Evolutionary conservation across 2,888 invertebrate species (phyloP).

Genomic region (Eupithecia subumbrata): DNA sequence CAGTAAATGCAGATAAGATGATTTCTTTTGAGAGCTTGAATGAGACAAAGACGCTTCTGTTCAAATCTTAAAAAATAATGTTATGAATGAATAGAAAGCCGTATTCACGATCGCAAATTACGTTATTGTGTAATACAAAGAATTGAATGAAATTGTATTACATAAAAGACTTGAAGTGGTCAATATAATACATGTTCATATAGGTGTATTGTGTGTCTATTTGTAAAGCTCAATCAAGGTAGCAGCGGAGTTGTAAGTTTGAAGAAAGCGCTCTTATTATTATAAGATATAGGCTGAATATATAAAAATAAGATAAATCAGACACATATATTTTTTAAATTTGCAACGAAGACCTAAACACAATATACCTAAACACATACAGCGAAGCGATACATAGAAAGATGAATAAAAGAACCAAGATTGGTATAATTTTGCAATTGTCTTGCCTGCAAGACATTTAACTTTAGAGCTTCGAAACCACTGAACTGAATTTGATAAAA

Average conservation of each 20-base stretch:
- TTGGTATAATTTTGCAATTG: neutral
- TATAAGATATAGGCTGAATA: neutral
- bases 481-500: neutral
- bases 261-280: neutral
- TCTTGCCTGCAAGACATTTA: neutral
- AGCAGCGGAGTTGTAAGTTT: constrained; percentile 9
- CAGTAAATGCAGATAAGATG: neutral
- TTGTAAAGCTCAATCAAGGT: constrained; percentile 13
- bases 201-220: constrained; percentile 19
- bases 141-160: constrained; percentile 45
- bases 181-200: constrained; percentile 16
- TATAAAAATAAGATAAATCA: neutral
- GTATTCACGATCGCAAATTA: constrained; percentile 61
- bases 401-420: neutral
- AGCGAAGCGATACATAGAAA: neutral
- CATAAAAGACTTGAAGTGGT: constrained; percentile 27
- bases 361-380: neutral
- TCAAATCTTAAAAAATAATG: neutral
- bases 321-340: no score
- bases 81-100: constrained; percentile 52
- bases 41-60: neutral
- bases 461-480: neutral
- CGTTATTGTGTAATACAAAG: constrained; percentile 64
- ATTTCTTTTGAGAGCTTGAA: neutral
- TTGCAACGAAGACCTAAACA: neutral